Evolutionary conservation across 2,888 invertebrate genomes (phyloP).

Genomic region (Eupithecia insigniata): DNA sequence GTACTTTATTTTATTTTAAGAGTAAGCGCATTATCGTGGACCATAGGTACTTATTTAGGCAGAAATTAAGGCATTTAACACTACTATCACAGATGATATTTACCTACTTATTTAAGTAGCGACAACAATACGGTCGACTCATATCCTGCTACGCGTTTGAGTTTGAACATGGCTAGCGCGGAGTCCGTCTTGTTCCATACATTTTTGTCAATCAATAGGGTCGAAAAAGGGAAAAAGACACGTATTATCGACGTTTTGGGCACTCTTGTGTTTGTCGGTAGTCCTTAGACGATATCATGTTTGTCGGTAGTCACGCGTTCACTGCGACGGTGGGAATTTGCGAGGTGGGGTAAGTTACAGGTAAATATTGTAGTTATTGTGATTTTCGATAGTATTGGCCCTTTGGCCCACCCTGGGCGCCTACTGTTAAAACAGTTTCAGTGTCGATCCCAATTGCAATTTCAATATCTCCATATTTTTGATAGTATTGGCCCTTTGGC

Average conservation of each 20-base stretch:
- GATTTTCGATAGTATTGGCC: neutral
- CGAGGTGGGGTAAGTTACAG: neutral
- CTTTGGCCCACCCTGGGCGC: neutral
- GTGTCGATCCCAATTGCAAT: neutral
- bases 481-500: too few relatives aligned
- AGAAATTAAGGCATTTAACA: neutral
- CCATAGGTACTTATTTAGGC: too few relatives aligned
- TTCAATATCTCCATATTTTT: too few relatives aligned
- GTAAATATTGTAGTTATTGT: slow-evolving; percentile 9
- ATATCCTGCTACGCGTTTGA: neutral
- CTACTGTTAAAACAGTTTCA: neutral
- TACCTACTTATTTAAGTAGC: neutral
- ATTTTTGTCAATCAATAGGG: slow-evolving; percentile 27
- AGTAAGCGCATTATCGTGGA: too few relatives aligned
- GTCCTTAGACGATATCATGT: slow-evolving; percentile 38
- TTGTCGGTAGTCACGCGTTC: slow-evolving; percentile 52
- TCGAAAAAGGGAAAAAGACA: slow-evolving; percentile 46
- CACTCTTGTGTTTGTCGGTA: neutral
- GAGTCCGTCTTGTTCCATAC: slow-evolving; percentile 8
- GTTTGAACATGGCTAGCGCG: neutral
- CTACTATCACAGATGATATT: neutral
- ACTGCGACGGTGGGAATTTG: slow-evolving; percentile 19
- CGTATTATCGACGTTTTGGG: slow-evolving; percentile 38
- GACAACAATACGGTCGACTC: neutral
- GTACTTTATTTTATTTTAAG: neutral